These are phyloP conservation scores for Sardina pilchardus DNA, from an alignment of 2,113 vertebrate genomes.

Conservation along the genomic window DNA sequence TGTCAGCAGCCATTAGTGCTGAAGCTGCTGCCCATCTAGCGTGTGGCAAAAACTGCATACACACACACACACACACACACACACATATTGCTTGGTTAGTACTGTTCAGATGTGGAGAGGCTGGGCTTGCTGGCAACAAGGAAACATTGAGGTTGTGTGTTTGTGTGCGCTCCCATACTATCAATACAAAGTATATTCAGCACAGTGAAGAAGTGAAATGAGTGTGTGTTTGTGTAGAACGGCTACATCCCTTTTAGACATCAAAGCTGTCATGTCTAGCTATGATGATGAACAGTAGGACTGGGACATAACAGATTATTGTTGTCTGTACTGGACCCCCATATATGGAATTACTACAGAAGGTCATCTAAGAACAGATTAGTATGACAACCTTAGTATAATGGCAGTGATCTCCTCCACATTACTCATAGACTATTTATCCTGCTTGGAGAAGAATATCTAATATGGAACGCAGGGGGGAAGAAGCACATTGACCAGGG, in stretches of 20 bases:
- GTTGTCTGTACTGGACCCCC: background rate
- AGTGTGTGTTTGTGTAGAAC: too few species aligned
- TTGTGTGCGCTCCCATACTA: too few species aligned
- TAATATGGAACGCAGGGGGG: too few species aligned
- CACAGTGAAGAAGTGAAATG: too few species aligned
- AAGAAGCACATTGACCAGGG: too few species aligned
- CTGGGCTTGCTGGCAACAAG: too few species aligned
- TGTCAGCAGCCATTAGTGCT: constrained; percentile 70
- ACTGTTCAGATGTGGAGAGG: too few species aligned
- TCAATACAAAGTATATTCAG: too few species aligned
- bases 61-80: background rate
- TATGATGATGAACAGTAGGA: background rate
- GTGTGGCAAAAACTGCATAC: background rate
- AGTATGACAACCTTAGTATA: background rate
- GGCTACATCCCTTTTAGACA: too few species aligned
- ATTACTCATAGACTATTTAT: background rate
- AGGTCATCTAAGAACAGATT: background rate
- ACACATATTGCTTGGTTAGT: background rate
- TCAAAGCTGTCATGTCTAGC: too few species aligned
- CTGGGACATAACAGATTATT: background rate
- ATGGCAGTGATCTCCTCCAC: background rate
- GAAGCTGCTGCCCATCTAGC: constrained; percentile 47
- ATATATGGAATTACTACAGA: background rate
- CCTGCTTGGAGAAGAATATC: too few species aligned
- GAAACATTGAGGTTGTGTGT: too few species aligned